A percentile compares a stretch with the other conserved stretches of the same genome.
Evolutionary conservation across 2,113 vertebrate genomes (phyloP).

Genomic region (Podiceps cristatus): DNA sequence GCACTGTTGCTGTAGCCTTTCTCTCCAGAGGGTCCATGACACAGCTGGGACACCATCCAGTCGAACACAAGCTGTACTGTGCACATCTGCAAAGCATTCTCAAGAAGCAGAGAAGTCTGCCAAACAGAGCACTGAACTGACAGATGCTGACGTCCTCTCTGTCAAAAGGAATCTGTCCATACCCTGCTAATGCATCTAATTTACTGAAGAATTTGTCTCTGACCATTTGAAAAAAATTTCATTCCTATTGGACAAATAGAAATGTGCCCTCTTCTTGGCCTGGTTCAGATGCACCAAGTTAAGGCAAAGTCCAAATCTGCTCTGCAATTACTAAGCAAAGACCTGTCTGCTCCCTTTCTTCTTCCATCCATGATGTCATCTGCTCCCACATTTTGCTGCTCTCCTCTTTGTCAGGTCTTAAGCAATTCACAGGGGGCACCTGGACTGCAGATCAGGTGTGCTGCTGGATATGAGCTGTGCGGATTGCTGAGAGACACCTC

Average conservation of each 20-base stretch:
- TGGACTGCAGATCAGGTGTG: background rate
- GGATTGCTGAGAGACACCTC: rapidly evolving
- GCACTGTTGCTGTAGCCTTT: background rate
- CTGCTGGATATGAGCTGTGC: background rate
- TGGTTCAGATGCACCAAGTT: background rate
- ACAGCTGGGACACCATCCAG: background rate
- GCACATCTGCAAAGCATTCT: background rate
- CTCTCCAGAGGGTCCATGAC: background rate
- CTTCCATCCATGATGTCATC: background rate
- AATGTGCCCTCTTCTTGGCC: background rate
- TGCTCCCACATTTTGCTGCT: background rate
- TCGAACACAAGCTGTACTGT: background rate
- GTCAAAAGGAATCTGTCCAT: background rate
- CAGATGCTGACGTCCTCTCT: background rate
- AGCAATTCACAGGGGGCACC: background rate
- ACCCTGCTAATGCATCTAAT: background rate
- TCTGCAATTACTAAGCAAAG: background rate
- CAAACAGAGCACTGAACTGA: background rate
- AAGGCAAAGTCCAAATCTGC: background rate
- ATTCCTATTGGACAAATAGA: background rate
- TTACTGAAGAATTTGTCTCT: background rate
- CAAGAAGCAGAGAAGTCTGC: background rate
- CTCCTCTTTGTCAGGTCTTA: background rate
- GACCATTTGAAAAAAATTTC: background rate
- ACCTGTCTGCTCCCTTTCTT: background rate